Conservation (phyloP, 2,888 invertebrate species). For the Ischnus inquisitorius region DNA sequence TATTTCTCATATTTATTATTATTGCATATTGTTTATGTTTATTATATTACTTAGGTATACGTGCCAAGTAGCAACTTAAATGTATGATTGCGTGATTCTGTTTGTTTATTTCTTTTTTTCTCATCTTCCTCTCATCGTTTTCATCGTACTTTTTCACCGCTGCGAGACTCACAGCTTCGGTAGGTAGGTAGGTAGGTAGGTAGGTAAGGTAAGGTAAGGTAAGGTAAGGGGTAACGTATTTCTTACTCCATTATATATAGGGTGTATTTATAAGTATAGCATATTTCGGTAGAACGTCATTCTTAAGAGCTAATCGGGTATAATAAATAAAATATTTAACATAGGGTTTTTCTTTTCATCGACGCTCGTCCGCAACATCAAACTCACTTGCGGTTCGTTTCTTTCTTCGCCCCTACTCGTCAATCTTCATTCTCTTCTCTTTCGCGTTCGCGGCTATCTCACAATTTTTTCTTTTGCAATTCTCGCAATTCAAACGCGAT, state of each 20-base stretch:
- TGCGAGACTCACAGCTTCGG: constrained; percentile 67
- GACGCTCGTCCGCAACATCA: constrained; percentile 58
- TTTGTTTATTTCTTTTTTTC: constrained; percentile 63
- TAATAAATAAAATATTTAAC: constrained; percentile 80
- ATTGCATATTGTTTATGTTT: constrained; percentile 85
- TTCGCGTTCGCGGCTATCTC: constrained; percentile 49
- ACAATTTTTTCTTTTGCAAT: constrained; percentile 26
- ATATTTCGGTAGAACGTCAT: constrained; percentile 85
- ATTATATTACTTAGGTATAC: constrained; percentile 85
- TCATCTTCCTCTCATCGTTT: constrained; percentile 44
- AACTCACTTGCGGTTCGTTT: constrained; percentile 50
- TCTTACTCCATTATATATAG: constrained; percentile 84
- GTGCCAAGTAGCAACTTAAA: constrained; percentile 86
- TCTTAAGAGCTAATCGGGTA: constrained; percentile 83
- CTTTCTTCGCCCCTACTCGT: neutral
- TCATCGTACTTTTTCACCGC: constrained; percentile 39
- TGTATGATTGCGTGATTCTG: constrained; percentile 85
- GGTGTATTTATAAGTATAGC: constrained; percentile 85
- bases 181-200: constrained; percentile 78
- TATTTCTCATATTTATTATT: constrained; percentile 85
- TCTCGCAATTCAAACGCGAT: constrained; percentile 51
- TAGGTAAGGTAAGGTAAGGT: constrained; percentile 73
- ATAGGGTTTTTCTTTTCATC: constrained; percentile 38
- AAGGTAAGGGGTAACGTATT: constrained; percentile 75
- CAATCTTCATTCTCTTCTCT: constrained; percentile 42